phyloP scores from a whole-genome alignment of 2,888 invertebrate species.

The Shargacucullia verbasci region DNA sequence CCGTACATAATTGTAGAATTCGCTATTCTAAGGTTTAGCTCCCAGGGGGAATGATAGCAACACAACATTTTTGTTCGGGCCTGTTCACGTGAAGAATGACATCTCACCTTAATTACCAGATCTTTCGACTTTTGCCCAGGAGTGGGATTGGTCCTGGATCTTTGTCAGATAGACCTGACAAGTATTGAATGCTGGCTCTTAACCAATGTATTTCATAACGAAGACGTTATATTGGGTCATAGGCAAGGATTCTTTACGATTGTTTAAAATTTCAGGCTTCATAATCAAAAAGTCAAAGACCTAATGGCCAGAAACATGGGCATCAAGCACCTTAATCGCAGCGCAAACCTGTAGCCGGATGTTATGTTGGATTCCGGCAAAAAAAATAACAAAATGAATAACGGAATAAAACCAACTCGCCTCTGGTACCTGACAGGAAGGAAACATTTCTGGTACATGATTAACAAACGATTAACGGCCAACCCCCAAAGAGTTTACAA shows the following conservation, averaged over 20 bases:
- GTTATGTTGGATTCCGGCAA: background rate
- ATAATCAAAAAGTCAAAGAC: background rate
- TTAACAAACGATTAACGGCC: constrained; percentile 53
- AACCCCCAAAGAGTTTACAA: constrained; percentile 25
- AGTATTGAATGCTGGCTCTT: too few relatives aligned
- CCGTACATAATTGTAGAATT: too few relatives aligned
- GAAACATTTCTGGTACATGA: constrained; percentile 59
- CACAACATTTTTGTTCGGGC: too few relatives aligned
- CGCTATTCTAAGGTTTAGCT: too few relatives aligned
- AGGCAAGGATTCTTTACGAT: background rate
- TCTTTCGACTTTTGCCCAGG: too few relatives aligned
- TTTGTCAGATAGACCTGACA: too few relatives aligned
- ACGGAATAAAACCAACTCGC: constrained; percentile 73
- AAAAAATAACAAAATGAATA: constrained; percentile 47
- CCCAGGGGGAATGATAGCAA: too few relatives aligned
- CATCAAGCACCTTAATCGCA: background rate
- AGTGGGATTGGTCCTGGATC: too few relatives aligned
- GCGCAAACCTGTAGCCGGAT: background rate
- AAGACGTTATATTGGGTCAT: too few relatives aligned
- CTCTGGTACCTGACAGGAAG: constrained; percentile 71
- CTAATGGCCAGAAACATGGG: constrained; percentile 3
- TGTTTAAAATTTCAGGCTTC: constrained; percentile 23
- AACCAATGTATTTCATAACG: too few relatives aligned
- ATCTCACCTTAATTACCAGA: too few relatives aligned
- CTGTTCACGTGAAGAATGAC: too few relatives aligned